Conservation (phyloP, 2,888 invertebrate species). For the Fragum fragum region DNA sequence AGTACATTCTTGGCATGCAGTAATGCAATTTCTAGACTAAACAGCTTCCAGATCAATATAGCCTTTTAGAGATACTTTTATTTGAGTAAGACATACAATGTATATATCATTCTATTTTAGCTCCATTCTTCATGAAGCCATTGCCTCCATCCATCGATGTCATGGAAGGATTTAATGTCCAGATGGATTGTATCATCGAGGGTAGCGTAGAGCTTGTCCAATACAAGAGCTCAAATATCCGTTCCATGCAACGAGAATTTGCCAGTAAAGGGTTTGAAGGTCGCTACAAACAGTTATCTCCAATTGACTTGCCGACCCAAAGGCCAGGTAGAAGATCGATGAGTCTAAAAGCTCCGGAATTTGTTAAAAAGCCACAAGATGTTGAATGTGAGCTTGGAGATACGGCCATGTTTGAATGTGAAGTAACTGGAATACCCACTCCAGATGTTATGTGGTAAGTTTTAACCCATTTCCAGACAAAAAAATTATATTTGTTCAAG, state of each 20-base stretch:
- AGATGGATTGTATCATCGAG: conserved; percentile 92
- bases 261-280: conserved; percentile 78
- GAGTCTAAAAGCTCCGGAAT: conserved; percentile 57
- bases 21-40: too few species aligned
- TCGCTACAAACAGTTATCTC: conserved; percentile 72
- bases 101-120: conserved; percentile 65
- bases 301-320: conserved; percentile 49
- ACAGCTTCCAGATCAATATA: too few species aligned
- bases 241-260: conserved; percentile 70
- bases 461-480: too few species aligned
- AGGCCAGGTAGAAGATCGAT: conserved; percentile 36
- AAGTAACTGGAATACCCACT: conserved; percentile 76
- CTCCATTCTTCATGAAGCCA: conserved; percentile 84
- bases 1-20: too few species aligned
- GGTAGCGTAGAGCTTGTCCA: conserved; percentile 81
- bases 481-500: too few species aligned
- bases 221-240: conserved; percentile 72
- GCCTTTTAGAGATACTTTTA: too few species aligned
- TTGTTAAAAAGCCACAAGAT: conserved; percentile 70
- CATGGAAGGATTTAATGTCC: conserved; percentile 82
- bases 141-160: conserved; percentile 82
- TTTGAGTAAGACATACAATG: too few species aligned
- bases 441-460: conserved; percentile 83
- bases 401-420: conserved; percentile 80
- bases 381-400: conserved; percentile 76